phyloP scores from a whole-genome alignment of 2,113 vertebrate species.

The Dermatemys mawii region DNA sequence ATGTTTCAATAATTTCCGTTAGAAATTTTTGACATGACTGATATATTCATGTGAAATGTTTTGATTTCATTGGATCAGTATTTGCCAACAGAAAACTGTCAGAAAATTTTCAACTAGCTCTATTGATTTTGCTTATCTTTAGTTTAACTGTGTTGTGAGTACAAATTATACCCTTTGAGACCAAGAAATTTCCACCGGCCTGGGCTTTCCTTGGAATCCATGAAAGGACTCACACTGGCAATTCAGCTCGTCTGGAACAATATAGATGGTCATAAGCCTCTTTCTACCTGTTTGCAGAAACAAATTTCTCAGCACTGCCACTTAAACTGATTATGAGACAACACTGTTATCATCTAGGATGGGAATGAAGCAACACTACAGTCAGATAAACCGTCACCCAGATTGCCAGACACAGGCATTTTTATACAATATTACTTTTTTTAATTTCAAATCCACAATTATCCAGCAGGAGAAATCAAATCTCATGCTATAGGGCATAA shows the following conservation, averaged over 20 bases:
- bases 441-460: background rate
- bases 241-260: background rate
- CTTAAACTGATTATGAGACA: background rate
- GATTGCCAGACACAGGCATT: background rate
- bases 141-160: background rate
- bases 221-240: background rate
- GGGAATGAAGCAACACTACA: background rate
- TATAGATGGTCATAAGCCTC: too few relatives aligned
- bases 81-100: background rate
- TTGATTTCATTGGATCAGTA: accelerated
- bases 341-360: background rate
- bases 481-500: background rate
- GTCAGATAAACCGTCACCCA: background rate
- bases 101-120: background rate
- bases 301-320: background rate
- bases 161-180: accelerated
- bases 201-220: background rate
- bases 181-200: background rate
- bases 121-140: accelerated
- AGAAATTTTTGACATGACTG: background rate
- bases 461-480: background rate
- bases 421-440: background rate
- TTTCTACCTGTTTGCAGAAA: background rate
- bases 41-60: background rate
- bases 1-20: background rate